Conservation (phyloP, 2,888 invertebrate genomes). For the Ariolimax columbianus region DNA sequence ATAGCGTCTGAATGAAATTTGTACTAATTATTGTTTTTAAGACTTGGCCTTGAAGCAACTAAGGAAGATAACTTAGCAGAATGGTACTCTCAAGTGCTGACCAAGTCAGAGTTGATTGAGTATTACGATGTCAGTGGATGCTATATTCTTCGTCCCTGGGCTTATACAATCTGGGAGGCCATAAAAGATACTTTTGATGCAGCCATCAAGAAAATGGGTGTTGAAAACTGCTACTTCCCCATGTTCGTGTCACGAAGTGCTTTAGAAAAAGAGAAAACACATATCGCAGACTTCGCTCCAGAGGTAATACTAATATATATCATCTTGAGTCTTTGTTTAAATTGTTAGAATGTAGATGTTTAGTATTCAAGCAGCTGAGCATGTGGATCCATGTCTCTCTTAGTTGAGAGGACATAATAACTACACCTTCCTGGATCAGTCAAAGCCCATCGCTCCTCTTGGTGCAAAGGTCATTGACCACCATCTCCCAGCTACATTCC, state of each 20-base stretch:
- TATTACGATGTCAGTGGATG: slow-evolving; percentile 99
- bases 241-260: slow-evolving; percentile 96
- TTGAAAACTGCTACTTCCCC: slow-evolving; percentile 98
- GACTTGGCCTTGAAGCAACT: slow-evolving; percentile 92
- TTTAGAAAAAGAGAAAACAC: slow-evolving; percentile 95
- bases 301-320: slow-evolving; percentile 84
- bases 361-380: no score
- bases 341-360: no score
- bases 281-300: slow-evolving; percentile 98
- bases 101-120: slow-evolving; percentile 97
- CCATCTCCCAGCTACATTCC: no score
- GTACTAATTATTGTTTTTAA: slow-evolving; percentile 49
- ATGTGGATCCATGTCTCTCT: no score
- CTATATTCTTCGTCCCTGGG: slow-evolving; percentile 98
- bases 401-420: no score
- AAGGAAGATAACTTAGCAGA: slow-evolving; percentile 96
- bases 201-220: slow-evolving; percentile 93
- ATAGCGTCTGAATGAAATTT: no score
- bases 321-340: no score
- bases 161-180: slow-evolving; percentile 95
- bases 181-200: slow-evolving; percentile 91
- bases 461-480: no score
- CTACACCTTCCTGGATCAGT: no score
- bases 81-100: slow-evolving; percentile 96
- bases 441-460: no score